Percentiles rank a stretch among this genome's conserved stretches.
These are phyloP conservation scores for Ceyx melanurus DNA, from an alignment of 2,113 vertebrate species.

Conservation along the genomic window DNA sequence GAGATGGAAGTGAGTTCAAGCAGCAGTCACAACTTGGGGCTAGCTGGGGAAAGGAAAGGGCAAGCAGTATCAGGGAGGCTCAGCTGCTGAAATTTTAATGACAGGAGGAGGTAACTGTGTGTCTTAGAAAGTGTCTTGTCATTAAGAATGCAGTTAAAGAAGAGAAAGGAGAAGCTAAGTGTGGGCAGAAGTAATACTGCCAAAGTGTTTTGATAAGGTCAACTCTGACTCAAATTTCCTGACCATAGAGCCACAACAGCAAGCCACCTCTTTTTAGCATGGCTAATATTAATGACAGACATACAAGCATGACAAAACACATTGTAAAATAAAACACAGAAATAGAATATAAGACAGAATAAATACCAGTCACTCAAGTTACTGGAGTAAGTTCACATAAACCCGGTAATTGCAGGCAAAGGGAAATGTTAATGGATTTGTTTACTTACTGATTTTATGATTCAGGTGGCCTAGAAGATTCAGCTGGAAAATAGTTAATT, in stretches of 20 bases:
- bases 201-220: background rate
- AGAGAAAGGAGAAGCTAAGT: background rate
- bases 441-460: background rate
- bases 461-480: background rate
- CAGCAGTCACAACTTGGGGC: background rate
- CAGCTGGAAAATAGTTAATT: background rate
- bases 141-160: background rate
- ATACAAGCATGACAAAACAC: background rate
- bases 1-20: background rate
- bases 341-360: background rate
- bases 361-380: background rate
- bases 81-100: background rate
- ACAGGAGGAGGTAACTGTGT: background rate
- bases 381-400: background rate
- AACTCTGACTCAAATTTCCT: background rate
- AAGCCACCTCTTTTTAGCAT: background rate
- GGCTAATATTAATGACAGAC: background rate
- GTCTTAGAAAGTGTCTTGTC: background rate
- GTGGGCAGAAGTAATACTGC: background rate
- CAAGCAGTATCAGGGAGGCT: background rate
- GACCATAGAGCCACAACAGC: background rate
- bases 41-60: background rate
- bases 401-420: background rate
- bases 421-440: background rate
- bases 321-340: background rate